These are phyloP conservation scores for Melipona quadrifasciata DNA, from an alignment of 1,140 invertebrate species.

Conservation along the genomic window DNA sequence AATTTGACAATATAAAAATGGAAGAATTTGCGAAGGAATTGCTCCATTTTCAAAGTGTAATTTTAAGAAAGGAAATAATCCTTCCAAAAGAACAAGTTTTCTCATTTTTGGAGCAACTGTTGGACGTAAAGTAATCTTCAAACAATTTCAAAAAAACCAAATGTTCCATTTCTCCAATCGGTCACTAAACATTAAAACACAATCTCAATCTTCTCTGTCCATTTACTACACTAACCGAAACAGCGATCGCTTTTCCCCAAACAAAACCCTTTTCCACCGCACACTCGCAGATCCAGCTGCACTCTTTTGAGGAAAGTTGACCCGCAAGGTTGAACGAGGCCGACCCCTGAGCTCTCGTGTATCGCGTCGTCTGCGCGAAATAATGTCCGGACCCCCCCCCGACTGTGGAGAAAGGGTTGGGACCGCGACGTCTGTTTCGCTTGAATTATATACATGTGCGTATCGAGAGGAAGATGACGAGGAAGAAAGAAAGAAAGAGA, in stretches of 20 bases:
- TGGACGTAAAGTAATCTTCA: neutral
- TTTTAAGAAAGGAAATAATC: no score
- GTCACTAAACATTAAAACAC: neutral
- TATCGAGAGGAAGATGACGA: conserved; percentile 7
- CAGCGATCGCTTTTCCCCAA: neutral
- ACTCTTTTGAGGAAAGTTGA: neutral
- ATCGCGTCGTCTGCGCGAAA: conserved; percentile 2
- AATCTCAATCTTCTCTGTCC: neutral
- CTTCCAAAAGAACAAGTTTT: no score
- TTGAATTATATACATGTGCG: conserved; percentile 23
- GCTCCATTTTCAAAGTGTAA: no score
- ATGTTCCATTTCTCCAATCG: neutral
- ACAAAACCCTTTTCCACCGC: neutral
- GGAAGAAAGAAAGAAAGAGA: neutral
- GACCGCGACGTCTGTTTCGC: conserved; percentile 38
- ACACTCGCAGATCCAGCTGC: conserved; percentile 14
- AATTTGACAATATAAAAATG: no score
- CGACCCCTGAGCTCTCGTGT: neutral
- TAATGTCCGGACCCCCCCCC: conserved; percentile 27
- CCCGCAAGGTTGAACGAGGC: conserved; percentile 31
- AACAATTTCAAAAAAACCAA: neutral
- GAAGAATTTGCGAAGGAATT: no score
- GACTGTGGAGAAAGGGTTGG: conserved; percentile 15
- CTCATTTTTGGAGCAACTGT: neutral
- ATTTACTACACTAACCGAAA: no score